phyloP scores from a whole-genome alignment of 2,797 vertebrate species.

The Myoxocephalus aenaeus region DNA sequence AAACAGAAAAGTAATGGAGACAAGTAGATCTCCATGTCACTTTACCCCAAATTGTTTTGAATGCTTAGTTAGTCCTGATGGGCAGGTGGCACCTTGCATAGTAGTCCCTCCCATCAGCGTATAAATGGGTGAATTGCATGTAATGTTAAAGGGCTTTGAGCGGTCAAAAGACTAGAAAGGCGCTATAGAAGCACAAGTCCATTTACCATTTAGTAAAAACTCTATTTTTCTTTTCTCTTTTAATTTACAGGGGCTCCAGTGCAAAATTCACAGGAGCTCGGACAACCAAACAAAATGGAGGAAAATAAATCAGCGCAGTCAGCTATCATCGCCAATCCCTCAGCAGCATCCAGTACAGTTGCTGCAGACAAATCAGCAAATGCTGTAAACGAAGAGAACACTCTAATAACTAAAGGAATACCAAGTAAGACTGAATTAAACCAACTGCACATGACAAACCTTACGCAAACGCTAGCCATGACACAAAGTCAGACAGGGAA shows the following conservation, averaged over 20 bases:
- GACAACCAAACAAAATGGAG: no score
- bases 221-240: background rate
- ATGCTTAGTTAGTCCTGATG: no score
- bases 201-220: background rate
- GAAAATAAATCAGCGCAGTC: fast-evolving
- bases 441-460: fast-evolving
- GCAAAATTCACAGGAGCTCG: fast-evolving
- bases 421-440: background rate
- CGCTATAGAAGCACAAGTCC: background rate
- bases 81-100: no score
- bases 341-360: background rate
- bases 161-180: background rate
- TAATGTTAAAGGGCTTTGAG: background rate
- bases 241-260: background rate
- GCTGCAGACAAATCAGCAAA: fast-evolving
- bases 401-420: background rate
- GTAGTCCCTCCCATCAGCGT: background rate
- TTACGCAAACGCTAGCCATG: no score
- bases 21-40: background rate
- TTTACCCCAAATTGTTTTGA: background rate
- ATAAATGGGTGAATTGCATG: background rate
- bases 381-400: fast-evolving
- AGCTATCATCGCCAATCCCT: fast-evolving
- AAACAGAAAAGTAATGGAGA: background rate
- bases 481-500: background rate